These are phyloP conservation scores for Talpa occidentalis DNA, from an alignment of 2,113 vertebrate genomes.

Conservation along the genomic window DNA sequence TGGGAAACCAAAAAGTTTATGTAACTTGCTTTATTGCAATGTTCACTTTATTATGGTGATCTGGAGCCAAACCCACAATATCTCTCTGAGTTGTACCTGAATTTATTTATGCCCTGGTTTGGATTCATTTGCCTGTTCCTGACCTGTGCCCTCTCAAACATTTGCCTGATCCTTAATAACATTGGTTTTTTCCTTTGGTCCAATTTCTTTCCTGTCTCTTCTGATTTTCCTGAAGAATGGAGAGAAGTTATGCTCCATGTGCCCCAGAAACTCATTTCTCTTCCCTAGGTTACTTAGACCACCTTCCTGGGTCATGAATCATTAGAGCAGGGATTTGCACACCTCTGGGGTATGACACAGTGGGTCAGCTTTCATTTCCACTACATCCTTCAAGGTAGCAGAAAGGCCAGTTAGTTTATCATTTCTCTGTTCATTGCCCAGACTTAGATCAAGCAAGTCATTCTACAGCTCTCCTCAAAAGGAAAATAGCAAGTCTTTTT, in stretches of 20 bases:
- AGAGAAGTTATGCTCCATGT: neutral
- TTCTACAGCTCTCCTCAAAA: neutral
- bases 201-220: neutral
- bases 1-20: too few relatives aligned
- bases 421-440: neutral
- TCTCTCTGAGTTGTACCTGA: neutral
- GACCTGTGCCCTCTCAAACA: neutral
- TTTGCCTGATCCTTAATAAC: neutral
- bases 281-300: neutral
- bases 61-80: neutral
- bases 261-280: neutral
- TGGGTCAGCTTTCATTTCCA: neutral
- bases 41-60: neutral
- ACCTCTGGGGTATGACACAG: neutral
- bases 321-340: neutral
- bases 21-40: neutral
- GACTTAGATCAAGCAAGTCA: constrained; percentile 9
- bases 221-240: neutral
- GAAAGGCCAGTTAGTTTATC: neutral
- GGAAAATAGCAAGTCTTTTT: neutral
- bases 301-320: neutral
- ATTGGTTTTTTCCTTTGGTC: neutral
- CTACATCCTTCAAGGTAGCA: neutral
- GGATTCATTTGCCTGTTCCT: neutral
- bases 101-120: neutral